phyloP scores from a whole-genome alignment of 2,888 invertebrate genomes.

The Chouioia cunea region DNA sequence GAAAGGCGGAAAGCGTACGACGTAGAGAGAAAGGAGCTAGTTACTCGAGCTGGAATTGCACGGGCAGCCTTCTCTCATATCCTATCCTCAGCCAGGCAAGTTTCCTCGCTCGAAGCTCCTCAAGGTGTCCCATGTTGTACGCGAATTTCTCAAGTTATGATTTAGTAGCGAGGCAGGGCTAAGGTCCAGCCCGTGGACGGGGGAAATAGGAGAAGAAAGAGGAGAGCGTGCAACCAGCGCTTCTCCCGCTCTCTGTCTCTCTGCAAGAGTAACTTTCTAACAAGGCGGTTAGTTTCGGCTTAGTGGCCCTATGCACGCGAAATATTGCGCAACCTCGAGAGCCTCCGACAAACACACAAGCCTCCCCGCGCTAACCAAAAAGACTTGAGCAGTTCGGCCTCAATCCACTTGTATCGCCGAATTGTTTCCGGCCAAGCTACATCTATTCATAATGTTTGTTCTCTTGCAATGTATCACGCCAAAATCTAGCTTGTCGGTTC shows the following conservation, averaged over 20 bases:
- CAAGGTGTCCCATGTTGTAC: constrained; percentile 59
- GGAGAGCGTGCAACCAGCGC: constrained; percentile 42
- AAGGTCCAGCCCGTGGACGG: constrained; percentile 52
- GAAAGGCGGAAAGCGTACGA: constrained; percentile 27
- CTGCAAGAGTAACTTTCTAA: constrained; percentile 66
- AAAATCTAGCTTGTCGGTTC: too few relatives aligned
- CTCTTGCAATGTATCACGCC: too few relatives aligned
- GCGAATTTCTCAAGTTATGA: constrained; percentile 67
- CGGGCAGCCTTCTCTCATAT: constrained; percentile 51
- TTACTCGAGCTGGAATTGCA: constrained; percentile 60
- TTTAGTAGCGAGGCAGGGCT: constrained; percentile 55
- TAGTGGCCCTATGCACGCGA: constrained; percentile 62
- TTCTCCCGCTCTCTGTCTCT: too few relatives aligned
- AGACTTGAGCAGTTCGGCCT: too few relatives aligned
- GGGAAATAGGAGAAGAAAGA: constrained; percentile 47
- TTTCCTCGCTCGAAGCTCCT: constrained; percentile 61
- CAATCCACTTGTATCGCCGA: too few relatives aligned
- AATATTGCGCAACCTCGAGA: constrained; percentile 59
- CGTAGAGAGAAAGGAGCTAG: too few relatives aligned
- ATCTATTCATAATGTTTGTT: too few relatives aligned
- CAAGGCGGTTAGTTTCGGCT: constrained; percentile 67
- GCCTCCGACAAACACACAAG: constrained; percentile 40
- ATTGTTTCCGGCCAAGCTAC: too few relatives aligned
- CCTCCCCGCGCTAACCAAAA: too few relatives aligned
- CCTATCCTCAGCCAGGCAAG: constrained; percentile 50